phyloP scores from a whole-genome alignment of 2,113 vertebrate genomes.

The Poicephalus gulielmi region DNA sequence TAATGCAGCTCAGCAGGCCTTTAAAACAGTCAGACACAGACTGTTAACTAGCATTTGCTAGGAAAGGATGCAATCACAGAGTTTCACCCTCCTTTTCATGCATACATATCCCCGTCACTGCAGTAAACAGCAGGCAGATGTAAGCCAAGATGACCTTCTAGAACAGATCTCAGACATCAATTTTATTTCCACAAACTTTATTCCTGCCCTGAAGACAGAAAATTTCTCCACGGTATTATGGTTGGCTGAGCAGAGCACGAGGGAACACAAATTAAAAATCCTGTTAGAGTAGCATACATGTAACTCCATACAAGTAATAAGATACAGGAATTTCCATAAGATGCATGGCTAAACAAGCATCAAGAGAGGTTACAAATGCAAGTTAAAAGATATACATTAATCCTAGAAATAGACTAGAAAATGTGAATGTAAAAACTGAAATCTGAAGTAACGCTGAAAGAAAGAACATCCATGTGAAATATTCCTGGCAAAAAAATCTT shows the following conservation, averaged over 20 bases:
- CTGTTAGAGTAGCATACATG: background rate
- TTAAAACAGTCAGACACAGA: background rate
- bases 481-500: background rate
- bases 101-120: background rate
- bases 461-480: background rate
- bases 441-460: background rate
- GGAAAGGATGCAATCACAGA: background rate
- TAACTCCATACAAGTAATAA: background rate
- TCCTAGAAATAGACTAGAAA: background rate
- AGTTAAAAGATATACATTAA: background rate
- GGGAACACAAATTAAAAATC: background rate
- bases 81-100: background rate
- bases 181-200: slow-evolving; percentile 5
- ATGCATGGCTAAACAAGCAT: background rate
- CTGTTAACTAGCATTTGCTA: background rate
- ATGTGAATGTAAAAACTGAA: background rate
- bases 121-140: background rate
- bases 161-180: background rate
- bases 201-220: background rate
- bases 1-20: background rate
- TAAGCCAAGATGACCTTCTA: background rate
- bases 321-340: background rate
- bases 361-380: background rate
- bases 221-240: background rate
- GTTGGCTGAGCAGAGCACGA: background rate